Base-by-base conservation (phyloP, 2,113 vertebrate species). In the Naja naja region DNA sequence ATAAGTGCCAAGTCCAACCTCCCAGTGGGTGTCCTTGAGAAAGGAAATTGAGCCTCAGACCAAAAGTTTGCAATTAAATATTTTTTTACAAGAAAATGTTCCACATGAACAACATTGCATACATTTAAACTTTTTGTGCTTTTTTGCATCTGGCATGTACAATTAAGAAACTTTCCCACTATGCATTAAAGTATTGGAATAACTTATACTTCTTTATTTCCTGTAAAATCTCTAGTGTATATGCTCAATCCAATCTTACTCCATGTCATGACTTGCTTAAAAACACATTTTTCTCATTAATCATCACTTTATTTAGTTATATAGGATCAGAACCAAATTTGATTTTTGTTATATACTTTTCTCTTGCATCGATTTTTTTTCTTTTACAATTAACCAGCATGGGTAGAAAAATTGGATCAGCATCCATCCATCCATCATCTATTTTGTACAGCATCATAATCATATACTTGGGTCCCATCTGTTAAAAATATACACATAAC, bases 1-100 rank as follows among this genome's bases (percentile, higher is more conserved):
- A 14, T 86, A 94, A 20, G 58, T 96, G 96, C 95, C 96, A 97
- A 97, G 95, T 93, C 91, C 64, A 95, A 94, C 94, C 95, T 96
- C 96, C 58, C 91, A 52, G 94, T 95, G 94, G 96, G 97, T 95
- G 96, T 93, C 58, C 86, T 96, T 25, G 95, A 92, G 86, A 86
- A 85, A 93, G 95, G 95, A 93, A 97, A 96, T 92, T 90, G 90
- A 96, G 95, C 91, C 93, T 81, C 90, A 81, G 20, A 94, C 95
- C 87, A 96, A 94, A 95, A 74, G 94, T 93, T 94, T 74, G 81
- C 89, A 94, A 95, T 96, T 96, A 95, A 88, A 96, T 89, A 56
- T 49, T 94, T 95, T 96, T 92, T 93, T 91, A 94, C 94, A 93
- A 69, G 88, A 64, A 94, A 92, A 94, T 96, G 96, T 95, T 95